Evolutionary conservation across 2,888 invertebrate species (phyloP), one percentile per base, ranked within the genome.

Genomic region (Trachelus stipa): DNA sequence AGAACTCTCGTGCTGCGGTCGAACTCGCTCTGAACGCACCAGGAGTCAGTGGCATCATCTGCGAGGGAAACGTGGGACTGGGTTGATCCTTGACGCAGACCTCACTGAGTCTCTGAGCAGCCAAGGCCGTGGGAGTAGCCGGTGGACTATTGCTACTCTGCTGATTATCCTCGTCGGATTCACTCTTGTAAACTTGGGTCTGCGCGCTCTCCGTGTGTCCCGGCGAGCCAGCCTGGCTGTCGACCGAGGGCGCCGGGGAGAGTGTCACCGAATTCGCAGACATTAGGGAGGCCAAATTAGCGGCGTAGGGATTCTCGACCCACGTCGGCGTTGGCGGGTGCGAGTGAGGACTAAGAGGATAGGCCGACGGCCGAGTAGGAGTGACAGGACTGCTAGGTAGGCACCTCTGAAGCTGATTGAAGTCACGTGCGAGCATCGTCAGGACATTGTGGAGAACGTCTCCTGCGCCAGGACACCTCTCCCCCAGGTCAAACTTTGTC

Each of bases 361-460:
- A 96, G 73, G 93, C 94, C 34, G 96, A 94, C 68, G 96, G 95
- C 78, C 91, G 85, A 79, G 97, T 96, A 4, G 96, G 97, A 30
- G 96, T 97, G 75, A 96, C 96, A 69, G 96, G 97, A 89, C 94
- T 95, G 83, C 95, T 96, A 68, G 96, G 97, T 83, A 96, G 93
- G 90, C 96, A 95, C 92, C 95, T 94, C 85, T 96, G 96, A 88
- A 97, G 92, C 89, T 95, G 94, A 87, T 95, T 95, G 81, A 96
- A 95, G 90, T 97, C 96, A 69, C 96, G 94, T 77, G 97, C 95
- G 80, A 98, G 92, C 93, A 98, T 95, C 91, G 97, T 96, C 73
- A 98, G 93, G 56, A 98, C 97, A 92, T 98, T 98, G 93, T 97
- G 98, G 81, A 98, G 93, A 33, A 98, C 96, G 91, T 98, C 98